Evolutionary conservation across 2,113 vertebrate genomes (phyloP).

Genomic region (Hydropotes inermis): DNA sequence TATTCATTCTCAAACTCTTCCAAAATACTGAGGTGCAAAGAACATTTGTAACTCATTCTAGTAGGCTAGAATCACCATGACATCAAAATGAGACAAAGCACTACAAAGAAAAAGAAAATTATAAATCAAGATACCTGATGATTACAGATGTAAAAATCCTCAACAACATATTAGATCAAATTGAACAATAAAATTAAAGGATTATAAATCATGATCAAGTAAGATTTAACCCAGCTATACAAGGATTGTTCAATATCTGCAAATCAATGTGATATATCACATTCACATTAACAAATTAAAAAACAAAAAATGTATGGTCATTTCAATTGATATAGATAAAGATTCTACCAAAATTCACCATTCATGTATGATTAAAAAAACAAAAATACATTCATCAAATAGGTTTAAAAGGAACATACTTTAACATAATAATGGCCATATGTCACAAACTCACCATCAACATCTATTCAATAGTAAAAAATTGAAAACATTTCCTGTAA

Average conservation of each 20-base stretch:
- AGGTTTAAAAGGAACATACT: neutral
- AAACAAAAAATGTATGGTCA: neutral
- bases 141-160: neutral
- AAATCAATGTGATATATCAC: neutral
- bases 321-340: neutral
- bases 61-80: neutral
- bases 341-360: neutral
- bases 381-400: neutral
- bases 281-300: neutral
- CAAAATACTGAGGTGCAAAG: neutral
- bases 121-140: neutral
- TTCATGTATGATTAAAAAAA: neutral
- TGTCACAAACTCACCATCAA: neutral
- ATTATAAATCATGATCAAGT: neutral
- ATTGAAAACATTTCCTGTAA: neutral
- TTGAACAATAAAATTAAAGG: neutral
- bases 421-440: neutral
- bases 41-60: neutral
- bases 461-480: neutral
- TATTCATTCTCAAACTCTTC: neutral
- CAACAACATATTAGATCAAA: neutral
- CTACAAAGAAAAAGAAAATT: neutral
- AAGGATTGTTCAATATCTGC: neutral
- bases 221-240: neutral
- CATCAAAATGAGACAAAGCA: neutral